These are phyloP conservation scores for Spizaetus ornatus DNA, from an alignment of 2,113 vertebrate genomes.

Conservation along the genomic window DNA sequence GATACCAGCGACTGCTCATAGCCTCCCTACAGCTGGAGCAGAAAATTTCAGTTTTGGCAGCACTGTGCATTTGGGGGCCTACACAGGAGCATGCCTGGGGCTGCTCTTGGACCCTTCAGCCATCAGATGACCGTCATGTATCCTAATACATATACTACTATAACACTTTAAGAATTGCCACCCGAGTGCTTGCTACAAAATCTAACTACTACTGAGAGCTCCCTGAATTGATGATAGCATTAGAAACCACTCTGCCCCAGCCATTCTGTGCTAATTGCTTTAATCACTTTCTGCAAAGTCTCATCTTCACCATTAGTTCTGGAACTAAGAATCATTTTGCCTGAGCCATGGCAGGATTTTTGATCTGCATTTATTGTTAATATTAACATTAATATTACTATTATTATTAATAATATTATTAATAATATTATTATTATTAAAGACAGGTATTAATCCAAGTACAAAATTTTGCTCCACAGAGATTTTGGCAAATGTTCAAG, in stretches of 20 bases:
- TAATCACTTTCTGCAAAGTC: background rate
- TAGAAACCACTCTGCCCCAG: background rate
- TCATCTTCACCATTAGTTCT: background rate
- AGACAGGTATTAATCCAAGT: background rate
- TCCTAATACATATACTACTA: background rate
- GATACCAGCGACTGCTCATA: background rate
- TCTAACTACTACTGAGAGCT: background rate
- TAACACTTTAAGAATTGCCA: background rate
- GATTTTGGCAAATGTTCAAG: background rate
- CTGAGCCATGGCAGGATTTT: background rate
- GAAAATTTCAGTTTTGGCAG: background rate
- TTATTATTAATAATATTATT: background rate
- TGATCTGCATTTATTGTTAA: background rate
- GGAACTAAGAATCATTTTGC: background rate
- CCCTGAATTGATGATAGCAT: background rate
- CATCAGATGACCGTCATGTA: background rate
- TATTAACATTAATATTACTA: background rate
- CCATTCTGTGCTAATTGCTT: background rate
- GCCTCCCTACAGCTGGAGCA: background rate
- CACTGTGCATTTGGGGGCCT: background rate
- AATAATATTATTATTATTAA: background rate
- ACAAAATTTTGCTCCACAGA: background rate
- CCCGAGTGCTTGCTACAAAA: background rate
- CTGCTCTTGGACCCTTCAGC: background rate
- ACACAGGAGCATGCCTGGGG: background rate